A percentile compares a stretch with the other conserved stretches of the same genome.
Conservation (phyloP, 2,888 invertebrate genomes). For the Dasysyrphus albostriatus region DNA sequence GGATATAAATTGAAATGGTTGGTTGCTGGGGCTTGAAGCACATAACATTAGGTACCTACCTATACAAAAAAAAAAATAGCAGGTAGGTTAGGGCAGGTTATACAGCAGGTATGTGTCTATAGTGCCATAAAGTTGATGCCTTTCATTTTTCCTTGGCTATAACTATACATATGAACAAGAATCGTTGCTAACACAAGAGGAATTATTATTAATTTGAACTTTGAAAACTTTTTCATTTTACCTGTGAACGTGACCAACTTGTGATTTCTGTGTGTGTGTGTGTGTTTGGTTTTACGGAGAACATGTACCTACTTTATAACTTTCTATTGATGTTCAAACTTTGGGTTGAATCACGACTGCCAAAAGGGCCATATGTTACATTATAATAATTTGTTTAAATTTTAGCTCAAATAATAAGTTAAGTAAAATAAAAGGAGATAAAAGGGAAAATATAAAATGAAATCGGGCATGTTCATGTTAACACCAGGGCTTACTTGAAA, state of each 20-base stretch:
- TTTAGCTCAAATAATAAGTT: slow-evolving; percentile 9
- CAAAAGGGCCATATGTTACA: slow-evolving; percentile 2
- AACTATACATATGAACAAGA: background rate
- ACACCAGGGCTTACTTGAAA: too few species aligned
- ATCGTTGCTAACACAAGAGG: background rate
- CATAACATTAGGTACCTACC: background rate
- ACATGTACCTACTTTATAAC: background rate
- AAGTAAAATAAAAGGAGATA: background rate
- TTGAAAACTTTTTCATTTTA: slow-evolving; percentile 33
- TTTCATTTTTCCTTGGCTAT: background rate
- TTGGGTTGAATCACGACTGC: slow-evolving; percentile 17
- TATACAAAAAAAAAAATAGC: background rate
- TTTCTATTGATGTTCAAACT: slow-evolving; percentile 16
- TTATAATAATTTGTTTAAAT: background rate
- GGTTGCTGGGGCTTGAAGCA: background rate
- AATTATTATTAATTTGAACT: slow-evolving; percentile 49
- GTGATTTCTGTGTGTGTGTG: slow-evolving; percentile 14
- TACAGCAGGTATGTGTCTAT: background rate
- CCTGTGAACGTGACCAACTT: slow-evolving; percentile 40
- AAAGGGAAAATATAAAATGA: too few species aligned
- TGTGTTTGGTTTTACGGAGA: background rate
- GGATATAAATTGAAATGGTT: slow-evolving; percentile 40
- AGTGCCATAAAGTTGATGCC: slow-evolving; percentile 33
- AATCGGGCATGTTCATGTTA: too few species aligned
- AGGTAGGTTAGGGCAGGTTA: background rate